Evolutionary conservation across 2,113 vertebrate genomes (phyloP), one percentile per base, ranked within the genome.

Genomic region (Mustela nigripes): DNA sequence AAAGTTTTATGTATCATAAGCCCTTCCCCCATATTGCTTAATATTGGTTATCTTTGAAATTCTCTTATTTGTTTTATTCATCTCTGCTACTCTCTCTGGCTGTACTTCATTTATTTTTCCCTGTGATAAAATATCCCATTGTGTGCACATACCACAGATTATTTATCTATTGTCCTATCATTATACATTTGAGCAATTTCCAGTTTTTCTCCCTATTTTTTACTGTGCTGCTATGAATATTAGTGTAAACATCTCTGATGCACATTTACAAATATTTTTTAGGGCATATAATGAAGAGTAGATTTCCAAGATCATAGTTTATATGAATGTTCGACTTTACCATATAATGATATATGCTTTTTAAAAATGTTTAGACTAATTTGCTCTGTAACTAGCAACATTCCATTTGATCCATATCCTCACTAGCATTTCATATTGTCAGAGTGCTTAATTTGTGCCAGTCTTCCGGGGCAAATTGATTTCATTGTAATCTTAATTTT

Each of bases 31-130:
- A 2, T n/a, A 56, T 78, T 69, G 48, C 60, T 56, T 79, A 48
- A 39, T 79, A 74, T 94, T 69, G 36, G 36, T 92, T 89, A 53
- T 60, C 33, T 97, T 85, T 89, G 71, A 85, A 80, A 9, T 63
- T 83, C 33, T 81, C 3, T 80, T 26, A 73, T 42, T 50, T 36
- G 26, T 26, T 42, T 87, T 63, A 89, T 82, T 5, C 5, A 71
- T 45, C 26, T 31, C 11, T 80, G 21, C 24, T 87, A 31, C 19
- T 80, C 26, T 80, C 21, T 82, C 28, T 83, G 24, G 11, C 28
- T 82, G 10, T 60, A 39, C 8, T 92, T 80, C 16, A 79, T 84
- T 50, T 11, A 48, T 91, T 91, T 95, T 88, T 69, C 69, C 12
- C 10, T 78, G 18, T 76, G 78, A 7, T 73, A n/a, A 71, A 91